A percentile compares a stretch with the other conserved stretches of the same genome.
These are phyloP conservation scores for Euura lappo DNA, from an alignment of 1,140 invertebrate species.

Conservation along the genomic window DNA sequence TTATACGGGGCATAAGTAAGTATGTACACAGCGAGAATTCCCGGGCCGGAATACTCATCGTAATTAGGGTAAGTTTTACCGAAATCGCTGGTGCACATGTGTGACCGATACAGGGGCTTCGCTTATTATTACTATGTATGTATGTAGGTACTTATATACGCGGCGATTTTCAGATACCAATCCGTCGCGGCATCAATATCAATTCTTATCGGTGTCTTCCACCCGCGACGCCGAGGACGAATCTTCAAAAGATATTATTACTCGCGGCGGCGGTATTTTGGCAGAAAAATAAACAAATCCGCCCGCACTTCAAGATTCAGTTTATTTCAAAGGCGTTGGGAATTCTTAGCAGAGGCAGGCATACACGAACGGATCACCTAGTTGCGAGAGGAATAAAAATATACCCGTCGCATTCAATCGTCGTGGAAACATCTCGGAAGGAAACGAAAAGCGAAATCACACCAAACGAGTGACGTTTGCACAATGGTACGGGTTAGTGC, in stretches of 20 bases:
- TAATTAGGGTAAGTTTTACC: no score
- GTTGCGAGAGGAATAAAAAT: not conserved
- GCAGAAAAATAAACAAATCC: conserved; percentile 3
- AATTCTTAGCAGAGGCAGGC: not conserved
- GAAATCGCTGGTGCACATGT: no score
- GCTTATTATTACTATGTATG: no score
- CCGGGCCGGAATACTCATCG: no score
- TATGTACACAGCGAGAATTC: no score
- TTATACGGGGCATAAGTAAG: no score
- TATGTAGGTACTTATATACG: no score
- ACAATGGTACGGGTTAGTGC: no score
- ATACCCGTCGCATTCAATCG: not conserved
- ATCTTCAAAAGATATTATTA: not conserved
- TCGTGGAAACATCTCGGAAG: not conserved
- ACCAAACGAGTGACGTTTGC: no score
- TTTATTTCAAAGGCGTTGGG: conserved; percentile 1
- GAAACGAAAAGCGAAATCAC: not conserved
- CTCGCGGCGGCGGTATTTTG: not conserved
- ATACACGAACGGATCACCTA: not conserved
- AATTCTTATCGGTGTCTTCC: not conserved
- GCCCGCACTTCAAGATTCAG: not conserved
- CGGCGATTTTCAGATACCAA: no score
- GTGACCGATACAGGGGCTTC: no score
- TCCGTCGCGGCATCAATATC: not conserved
- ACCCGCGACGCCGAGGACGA: not conserved